phyloP scores from a whole-genome alignment of 2,888 invertebrate genomes.

The Philereme transversata region DNA sequence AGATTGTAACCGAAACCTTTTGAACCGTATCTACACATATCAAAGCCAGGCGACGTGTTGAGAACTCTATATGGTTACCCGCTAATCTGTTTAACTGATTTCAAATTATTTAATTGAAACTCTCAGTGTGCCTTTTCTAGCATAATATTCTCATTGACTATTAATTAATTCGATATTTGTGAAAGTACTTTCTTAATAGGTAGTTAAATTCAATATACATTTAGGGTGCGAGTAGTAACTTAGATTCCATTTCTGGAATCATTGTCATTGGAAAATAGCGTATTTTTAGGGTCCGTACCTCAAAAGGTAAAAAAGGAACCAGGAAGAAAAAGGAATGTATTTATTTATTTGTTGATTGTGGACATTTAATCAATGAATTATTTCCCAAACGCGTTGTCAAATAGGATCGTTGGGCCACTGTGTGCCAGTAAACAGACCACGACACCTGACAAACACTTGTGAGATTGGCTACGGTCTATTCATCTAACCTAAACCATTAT shows the following conservation, averaged over 20 bases:
- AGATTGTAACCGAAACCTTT: background rate
- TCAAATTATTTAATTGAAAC: slow-evolving; percentile 14
- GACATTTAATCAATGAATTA: background rate
- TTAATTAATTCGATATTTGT: slow-evolving; percentile 11
- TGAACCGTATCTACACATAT: slow-evolving; percentile 23
- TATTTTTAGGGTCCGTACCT: no score
- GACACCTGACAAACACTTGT: slow-evolving; percentile 14
- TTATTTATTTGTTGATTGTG: no score
- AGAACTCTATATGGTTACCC: slow-evolving; percentile 32
- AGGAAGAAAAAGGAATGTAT: no score
- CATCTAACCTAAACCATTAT: slow-evolving; percentile 9
- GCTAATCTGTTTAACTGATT: slow-evolving; percentile 29
- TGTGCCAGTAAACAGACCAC: slow-evolving; percentile 13
- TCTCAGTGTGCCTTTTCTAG: slow-evolving; percentile 7
- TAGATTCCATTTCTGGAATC: no score
- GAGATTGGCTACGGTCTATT: slow-evolving; percentile 10
- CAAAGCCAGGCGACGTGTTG: slow-evolving; percentile 22
- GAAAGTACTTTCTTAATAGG: background rate
- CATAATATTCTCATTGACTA: slow-evolving; percentile 7
- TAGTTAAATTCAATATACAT: slow-evolving; percentile 3
- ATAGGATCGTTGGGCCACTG: slow-evolving; percentile 2
- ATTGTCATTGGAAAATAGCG: background rate
- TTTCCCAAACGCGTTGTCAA: background rate
- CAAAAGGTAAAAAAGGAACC: no score
- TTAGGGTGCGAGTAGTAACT: no score